A percentile compares a stretch with the other conserved stretches of the same genome.
These are phyloP conservation scores for Antheraea assamensis DNA, from an alignment of 2,888 invertebrate genomes.

Conservation along the genomic window DNA sequence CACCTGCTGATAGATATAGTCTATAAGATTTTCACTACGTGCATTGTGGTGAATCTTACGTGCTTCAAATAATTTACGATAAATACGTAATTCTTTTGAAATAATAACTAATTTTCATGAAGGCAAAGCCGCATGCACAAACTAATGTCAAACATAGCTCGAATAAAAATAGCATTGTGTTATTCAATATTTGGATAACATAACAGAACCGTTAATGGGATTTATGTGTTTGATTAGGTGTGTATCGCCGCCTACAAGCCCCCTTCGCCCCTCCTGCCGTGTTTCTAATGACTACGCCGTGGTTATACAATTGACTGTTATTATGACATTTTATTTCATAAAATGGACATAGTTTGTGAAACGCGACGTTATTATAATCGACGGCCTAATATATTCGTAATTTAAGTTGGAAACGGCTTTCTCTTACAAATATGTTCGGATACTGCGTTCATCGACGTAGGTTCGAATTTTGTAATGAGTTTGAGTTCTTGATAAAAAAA, in stretches of 20 bases:
- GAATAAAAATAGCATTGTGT: background rate
- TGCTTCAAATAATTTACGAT: no score
- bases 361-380: background rate
- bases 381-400: background rate
- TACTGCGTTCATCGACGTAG: no score
- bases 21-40: background rate
- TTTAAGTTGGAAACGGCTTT: no score
- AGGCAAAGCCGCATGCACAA: background rate
- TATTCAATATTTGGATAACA: background rate
- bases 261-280: background rate
- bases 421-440: no score
- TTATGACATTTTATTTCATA: background rate
- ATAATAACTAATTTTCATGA: background rate
- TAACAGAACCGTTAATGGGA: background rate
- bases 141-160: background rate
- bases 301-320: background rate
- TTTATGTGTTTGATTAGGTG: slow-evolving; percentile 8
- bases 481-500: no score
- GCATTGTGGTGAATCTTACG: background rate
- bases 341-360: background rate
- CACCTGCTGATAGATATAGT: background rate
- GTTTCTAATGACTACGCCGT: background rate
- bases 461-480: no score
- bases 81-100: background rate
- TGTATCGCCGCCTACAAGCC: background rate